Conservation (phyloP, 2,888 invertebrate species). For the Hydriomena furcata region DNA sequence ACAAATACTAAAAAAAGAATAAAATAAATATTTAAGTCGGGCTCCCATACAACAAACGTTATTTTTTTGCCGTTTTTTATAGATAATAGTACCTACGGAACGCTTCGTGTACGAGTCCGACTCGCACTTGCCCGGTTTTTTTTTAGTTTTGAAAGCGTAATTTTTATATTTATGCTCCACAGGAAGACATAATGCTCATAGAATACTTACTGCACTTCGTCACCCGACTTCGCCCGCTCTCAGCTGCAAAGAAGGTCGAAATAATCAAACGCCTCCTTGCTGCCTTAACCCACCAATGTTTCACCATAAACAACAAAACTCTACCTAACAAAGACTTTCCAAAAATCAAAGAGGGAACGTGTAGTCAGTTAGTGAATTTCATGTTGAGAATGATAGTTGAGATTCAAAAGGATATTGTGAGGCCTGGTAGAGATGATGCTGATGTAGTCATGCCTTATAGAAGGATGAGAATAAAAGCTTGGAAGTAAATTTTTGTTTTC, state of each 20-base stretch:
- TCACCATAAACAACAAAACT: slow-evolving; percentile 61
- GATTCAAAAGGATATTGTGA: slow-evolving; percentile 74
- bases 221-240: slow-evolving; percentile 85
- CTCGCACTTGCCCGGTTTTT: no score
- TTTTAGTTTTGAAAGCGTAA: no score
- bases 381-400: slow-evolving; percentile 76
- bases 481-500: slow-evolving; percentile 62
- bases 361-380: slow-evolving; percentile 78
- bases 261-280: slow-evolving; percentile 86
- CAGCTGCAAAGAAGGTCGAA: slow-evolving; percentile 83
- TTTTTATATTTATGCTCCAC: slow-evolving; percentile 25
- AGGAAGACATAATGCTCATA: slow-evolving; percentile 87
- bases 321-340: slow-evolving; percentile 71
- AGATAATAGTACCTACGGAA: no score
- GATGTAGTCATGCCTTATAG: slow-evolving; percentile 67
- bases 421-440: slow-evolving; percentile 63
- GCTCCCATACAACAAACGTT: no score
- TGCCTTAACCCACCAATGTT: slow-evolving; percentile 86
- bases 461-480: slow-evolving; percentile 69
- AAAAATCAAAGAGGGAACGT: slow-evolving; percentile 82
- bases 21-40: no score
- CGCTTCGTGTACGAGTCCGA: no score
- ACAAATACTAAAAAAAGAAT: no score
- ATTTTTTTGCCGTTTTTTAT: no score
- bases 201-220: slow-evolving; percentile 89